A percentile compares a stretch with the other conserved stretches of the same genome.
These are phyloP conservation scores for Strix aluco DNA, from an alignment of 2,113 vertebrate species.

Conservation along the genomic window DNA sequence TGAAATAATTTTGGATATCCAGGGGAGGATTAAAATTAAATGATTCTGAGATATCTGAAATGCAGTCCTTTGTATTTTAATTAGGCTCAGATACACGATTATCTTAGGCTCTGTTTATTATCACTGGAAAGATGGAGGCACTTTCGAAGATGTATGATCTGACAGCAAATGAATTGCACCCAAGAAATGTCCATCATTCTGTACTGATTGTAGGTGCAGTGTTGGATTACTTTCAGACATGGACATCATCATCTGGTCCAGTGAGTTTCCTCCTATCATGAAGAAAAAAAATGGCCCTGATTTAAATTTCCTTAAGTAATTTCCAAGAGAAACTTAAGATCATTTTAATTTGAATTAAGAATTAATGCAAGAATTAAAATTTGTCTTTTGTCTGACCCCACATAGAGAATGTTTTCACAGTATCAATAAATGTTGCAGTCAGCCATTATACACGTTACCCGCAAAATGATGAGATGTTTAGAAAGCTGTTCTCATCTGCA, in stretches of 20 bases:
- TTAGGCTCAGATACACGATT: neutral
- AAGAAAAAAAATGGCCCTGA: neutral
- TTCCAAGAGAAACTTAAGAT: neutral
- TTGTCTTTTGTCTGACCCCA: neutral
- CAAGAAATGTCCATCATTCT: neutral
- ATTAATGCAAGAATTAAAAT: neutral
- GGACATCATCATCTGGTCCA: neutral
- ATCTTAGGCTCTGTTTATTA: neutral
- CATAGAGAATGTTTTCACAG: neutral
- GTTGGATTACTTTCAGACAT: neutral
- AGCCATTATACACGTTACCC: neutral
- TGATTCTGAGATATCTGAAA: neutral
- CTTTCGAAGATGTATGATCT: neutral
- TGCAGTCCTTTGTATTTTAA: neutral
- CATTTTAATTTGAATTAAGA: neutral
- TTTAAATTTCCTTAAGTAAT: neutral
- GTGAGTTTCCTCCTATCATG: neutral
- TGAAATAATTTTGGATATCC: neutral
- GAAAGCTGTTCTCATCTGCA: neutral
- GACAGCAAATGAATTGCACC: neutral
- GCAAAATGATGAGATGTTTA: neutral
- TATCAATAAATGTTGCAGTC: neutral
- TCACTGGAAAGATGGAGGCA: neutral
- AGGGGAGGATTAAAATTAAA: neutral
- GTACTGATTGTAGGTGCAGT: neutral